These are phyloP conservation scores for Catocala nupta DNA, from an alignment of 2,888 invertebrate species.

Conservation along the genomic window DNA sequence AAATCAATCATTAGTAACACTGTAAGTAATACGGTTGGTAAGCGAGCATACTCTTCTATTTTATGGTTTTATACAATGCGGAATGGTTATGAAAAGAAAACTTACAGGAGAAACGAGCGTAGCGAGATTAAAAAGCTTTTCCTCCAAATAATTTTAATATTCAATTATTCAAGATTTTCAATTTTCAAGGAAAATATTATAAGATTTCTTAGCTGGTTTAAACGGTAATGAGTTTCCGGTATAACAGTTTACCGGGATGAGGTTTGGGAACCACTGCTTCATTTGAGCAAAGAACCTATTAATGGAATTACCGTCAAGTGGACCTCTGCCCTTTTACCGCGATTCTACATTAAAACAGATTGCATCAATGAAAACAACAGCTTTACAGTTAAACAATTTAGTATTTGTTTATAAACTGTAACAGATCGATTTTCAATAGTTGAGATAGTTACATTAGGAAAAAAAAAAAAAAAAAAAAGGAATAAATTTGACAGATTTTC, in stretches of 20 bases:
- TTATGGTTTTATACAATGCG: constrained; percentile 22
- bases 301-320: constrained; percentile 63
- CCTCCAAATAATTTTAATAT: constrained; percentile 73
- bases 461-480: too few relatives aligned
- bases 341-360: constrained; percentile 50
- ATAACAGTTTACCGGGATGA: constrained; percentile 78
- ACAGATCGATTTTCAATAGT: too few relatives aligned
- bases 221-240: constrained; percentile 83
- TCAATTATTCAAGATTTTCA: constrained; percentile 83
- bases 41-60: not conserved
- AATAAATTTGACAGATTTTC: too few relatives aligned
- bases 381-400: not conserved
- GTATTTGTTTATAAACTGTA: too few relatives aligned
- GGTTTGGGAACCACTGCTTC: constrained; percentile 69
- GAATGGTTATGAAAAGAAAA: constrained; percentile 36
- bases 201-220: constrained; percentile 81
- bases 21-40: not conserved
- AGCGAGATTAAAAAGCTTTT: constrained; percentile 60
- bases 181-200: constrained; percentile 81
- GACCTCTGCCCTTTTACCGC: constrained; percentile 46
- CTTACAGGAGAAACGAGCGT: constrained; percentile 36
- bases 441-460: too few relatives aligned
- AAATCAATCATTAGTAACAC: not conserved
- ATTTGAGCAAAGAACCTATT: constrained; percentile 67
- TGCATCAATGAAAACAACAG: constrained; percentile 46